A percentile compares a stretch with the other conserved stretches of the same genome.
These are phyloP conservation scores for Garra rufa DNA, from an alignment of 2,113 vertebrate genomes.

Conservation along the genomic window DNA sequence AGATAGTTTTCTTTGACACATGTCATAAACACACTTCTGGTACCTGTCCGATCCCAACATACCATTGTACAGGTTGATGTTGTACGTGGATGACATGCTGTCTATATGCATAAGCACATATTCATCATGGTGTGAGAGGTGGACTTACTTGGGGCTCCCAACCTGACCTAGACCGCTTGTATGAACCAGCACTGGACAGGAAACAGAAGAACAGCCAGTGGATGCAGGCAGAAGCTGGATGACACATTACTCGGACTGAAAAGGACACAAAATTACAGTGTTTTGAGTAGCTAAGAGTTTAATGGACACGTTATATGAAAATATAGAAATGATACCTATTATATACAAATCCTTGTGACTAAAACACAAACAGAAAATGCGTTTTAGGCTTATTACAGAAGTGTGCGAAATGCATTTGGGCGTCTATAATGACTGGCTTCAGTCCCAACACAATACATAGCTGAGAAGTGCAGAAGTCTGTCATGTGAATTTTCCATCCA, in stretches of 20 bases:
- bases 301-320: neutral
- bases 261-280: neutral
- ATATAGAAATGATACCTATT: neutral
- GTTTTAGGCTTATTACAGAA: slow-evolving; percentile 1
- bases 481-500: slow-evolving; percentile 63
- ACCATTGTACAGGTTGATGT: slow-evolving; percentile 9
- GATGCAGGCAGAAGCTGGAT: slow-evolving; percentile 14
- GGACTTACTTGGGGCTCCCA: neutral
- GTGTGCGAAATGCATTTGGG: slow-evolving; percentile 24
- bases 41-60: slow-evolving; percentile 4
- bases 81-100: slow-evolving; percentile 63
- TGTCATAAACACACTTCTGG: slow-evolving; percentile 47
- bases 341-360: neutral
- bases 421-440: slow-evolving; percentile 34
- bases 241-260: slow-evolving; percentile 14
- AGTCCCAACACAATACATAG: slow-evolving; percentile 13
- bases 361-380: slow-evolving; percentile 17
- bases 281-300: neutral
- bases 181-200: slow-evolving; percentile 3
- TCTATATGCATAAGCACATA: slow-evolving; percentile 67
- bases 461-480: slow-evolving; percentile 41
- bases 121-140: slow-evolving; percentile 55
- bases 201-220: neutral
- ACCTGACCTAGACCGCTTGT: neutral
- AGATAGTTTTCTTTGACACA: slow-evolving; percentile 21